Percentiles rank a stretch among this genome's conserved stretches.
These are phyloP conservation scores for Galerucella nymphaeae DNA, from an alignment of 2,888 invertebrate genomes.

Conservation along the genomic window DNA sequence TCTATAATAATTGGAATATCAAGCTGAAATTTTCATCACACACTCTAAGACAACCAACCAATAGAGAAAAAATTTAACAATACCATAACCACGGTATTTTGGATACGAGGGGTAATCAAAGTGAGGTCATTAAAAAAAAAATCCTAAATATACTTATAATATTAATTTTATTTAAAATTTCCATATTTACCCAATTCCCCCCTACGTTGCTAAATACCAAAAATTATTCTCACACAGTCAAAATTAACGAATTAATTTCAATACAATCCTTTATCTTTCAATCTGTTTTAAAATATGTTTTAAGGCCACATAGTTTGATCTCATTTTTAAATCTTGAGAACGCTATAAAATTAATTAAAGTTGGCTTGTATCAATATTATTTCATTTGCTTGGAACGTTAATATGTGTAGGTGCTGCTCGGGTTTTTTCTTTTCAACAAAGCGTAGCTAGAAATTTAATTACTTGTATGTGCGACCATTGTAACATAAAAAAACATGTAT, in stretches of 20 bases:
- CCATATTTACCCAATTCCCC: neutral
- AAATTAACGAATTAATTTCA: neutral
- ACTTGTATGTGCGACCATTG: neutral
- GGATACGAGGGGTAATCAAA: no score
- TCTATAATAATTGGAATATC: no score
- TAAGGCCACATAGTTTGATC: conserved; percentile 5
- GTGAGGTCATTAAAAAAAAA: no score
- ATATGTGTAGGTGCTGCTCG: neutral
- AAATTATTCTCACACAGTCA: neutral
- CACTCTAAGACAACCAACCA: no score
- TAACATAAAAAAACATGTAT: no score
- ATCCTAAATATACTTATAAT: no score
- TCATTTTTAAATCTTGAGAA: conserved; percentile 15
- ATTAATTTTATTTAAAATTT: neutral
- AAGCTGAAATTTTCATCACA: no score
- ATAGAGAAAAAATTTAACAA: no score
- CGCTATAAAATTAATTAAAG: conserved; percentile 1
- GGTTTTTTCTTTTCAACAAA: neutral
- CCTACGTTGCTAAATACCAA: neutral
- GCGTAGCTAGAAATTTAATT: conserved; percentile 2
- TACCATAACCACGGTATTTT: no score
- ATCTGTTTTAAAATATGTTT: conserved; percentile 5
- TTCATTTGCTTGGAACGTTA: conserved; percentile 8
- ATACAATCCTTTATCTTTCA: conserved; percentile 7
- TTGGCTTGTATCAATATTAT: conserved; percentile 8